phyloP scores from a whole-genome alignment of 2,797 vertebrate species.

The Orientallactaga sibirica region DNA sequence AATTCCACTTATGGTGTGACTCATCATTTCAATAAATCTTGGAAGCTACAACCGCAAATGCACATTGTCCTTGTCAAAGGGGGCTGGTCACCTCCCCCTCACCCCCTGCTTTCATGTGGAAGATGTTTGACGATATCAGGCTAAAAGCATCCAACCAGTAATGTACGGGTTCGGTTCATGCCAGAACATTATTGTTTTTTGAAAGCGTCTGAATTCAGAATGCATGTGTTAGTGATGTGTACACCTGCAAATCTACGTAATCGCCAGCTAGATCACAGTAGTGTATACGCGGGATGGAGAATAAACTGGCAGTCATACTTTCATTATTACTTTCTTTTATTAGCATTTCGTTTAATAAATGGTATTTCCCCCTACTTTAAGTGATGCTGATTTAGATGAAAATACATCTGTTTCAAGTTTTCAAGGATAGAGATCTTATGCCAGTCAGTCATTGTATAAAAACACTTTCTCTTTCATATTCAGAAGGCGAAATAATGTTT shows the following conservation, averaged over 20 bases:
- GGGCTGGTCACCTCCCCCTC: not conserved
- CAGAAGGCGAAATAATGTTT: not conserved
- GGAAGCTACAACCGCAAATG: not conserved
- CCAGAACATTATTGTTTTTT: not conserved
- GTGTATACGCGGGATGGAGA: too few relatives aligned
- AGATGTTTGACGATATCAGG: not conserved
- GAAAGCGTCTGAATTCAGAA: too few relatives aligned
- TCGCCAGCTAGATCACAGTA: too few relatives aligned
- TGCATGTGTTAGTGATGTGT: too few relatives aligned
- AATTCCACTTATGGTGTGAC: not conserved
- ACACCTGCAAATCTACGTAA: too few relatives aligned
- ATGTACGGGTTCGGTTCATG: not conserved
- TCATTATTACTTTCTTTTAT: not conserved
- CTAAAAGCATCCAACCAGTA: constrained; percentile 13
- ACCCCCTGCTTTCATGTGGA: not conserved
- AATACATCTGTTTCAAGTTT: not conserved
- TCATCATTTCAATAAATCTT: constrained; percentile 57
- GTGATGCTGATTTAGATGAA: not conserved
- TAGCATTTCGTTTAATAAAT: not conserved
- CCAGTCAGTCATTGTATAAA: not conserved
- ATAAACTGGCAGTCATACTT: too few relatives aligned
- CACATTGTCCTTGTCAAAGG: not conserved
- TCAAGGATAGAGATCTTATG: not conserved
- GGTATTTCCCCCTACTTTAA: not conserved
- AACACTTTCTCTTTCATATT: not conserved